Percentiles rank a stretch among this genome's conserved stretches.
phyloP scores from a whole-genome alignment of 2,888 invertebrate genomes.

The Heliconius aoede region DNA sequence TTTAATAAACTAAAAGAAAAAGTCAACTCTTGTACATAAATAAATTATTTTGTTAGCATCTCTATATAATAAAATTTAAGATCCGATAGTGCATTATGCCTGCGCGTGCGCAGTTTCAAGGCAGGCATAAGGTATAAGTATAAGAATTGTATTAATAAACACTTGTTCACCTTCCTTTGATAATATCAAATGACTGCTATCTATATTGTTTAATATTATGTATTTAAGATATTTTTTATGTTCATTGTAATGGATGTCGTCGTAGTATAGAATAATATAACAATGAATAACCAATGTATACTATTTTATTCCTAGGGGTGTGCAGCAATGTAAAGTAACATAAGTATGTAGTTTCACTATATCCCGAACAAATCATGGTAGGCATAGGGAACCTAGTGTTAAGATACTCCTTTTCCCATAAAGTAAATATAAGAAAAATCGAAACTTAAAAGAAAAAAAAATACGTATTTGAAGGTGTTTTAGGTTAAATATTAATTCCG shows the following conservation, averaged over 20 bases:
- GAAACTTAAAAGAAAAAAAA: too few relatives aligned
- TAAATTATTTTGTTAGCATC: background rate
- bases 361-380: too few relatives aligned
- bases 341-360: too few relatives aligned
- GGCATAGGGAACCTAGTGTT: too few relatives aligned
- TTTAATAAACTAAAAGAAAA: too few relatives aligned
- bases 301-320: too few relatives aligned
- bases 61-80: slow-evolving; percentile 14
- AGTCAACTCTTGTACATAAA: background rate
- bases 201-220: slow-evolving; percentile 13
- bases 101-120: slow-evolving; percentile 43
- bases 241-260: background rate
- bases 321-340: too few relatives aligned
- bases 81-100: slow-evolving; percentile 45
- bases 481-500: background rate
- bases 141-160: slow-evolving; percentile 40
- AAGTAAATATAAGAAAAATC: too few relatives aligned
- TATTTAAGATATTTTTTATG: background rate
- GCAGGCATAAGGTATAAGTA: slow-evolving; percentile 33
- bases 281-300: too few relatives aligned
- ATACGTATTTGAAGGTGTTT: too few relatives aligned
- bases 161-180: slow-evolving; percentile 39
- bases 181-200: slow-evolving; percentile 26
- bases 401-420: too few relatives aligned
- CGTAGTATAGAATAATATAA: background rate